These are phyloP conservation scores for Ataeniobius toweri DNA, from an alignment of 2,797 vertebrate species.

Conservation along the genomic window DNA sequence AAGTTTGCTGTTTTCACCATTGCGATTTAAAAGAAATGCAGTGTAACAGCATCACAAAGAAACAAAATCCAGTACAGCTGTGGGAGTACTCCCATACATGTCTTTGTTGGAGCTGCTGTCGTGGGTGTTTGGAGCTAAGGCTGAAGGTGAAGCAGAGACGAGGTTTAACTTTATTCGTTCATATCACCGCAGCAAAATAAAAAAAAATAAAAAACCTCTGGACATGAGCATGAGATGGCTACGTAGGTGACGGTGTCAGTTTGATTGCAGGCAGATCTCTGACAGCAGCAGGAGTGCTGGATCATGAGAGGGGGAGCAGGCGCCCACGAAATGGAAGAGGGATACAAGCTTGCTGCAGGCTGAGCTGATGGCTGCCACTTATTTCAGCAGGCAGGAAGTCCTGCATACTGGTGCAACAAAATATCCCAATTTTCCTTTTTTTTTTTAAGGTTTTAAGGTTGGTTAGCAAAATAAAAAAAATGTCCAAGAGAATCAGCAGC, in stretches of 20 bases:
- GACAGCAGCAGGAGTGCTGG: constrained; percentile 35
- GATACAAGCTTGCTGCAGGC: constrained; percentile 34
- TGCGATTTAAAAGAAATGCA: constrained; percentile 39
- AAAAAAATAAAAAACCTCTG: constrained; percentile 20
- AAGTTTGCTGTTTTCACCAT: constrained; percentile 37
- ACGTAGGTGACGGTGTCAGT: constrained; percentile 13
- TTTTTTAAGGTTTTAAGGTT: neutral
- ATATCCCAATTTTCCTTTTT: neutral
- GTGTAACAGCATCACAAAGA: constrained; percentile 30
- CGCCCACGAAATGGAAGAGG: constrained; percentile 34
- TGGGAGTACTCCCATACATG: constrained; percentile 33
- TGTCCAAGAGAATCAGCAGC: neutral
- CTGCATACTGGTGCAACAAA: constrained; percentile 4
- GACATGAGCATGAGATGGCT: constrained; percentile 39
- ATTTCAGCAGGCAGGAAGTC: constrained; percentile 18
- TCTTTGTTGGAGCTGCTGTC: constrained; percentile 45
- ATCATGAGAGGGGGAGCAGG: constrained; percentile 39
- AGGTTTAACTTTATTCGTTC: constrained; percentile 50
- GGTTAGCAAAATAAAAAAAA: neutral
- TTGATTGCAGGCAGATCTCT: constrained; percentile 27
- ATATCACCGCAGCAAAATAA: constrained; percentile 31
- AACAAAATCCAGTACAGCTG: constrained; percentile 14
- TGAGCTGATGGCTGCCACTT: constrained; percentile 44
- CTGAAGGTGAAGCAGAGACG: constrained; percentile 64
- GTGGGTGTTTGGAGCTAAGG: constrained; percentile 53